Evolutionary conservation across 2,113 vertebrate genomes (phyloP).

Genomic region (Rhinogobius similis): DNA sequence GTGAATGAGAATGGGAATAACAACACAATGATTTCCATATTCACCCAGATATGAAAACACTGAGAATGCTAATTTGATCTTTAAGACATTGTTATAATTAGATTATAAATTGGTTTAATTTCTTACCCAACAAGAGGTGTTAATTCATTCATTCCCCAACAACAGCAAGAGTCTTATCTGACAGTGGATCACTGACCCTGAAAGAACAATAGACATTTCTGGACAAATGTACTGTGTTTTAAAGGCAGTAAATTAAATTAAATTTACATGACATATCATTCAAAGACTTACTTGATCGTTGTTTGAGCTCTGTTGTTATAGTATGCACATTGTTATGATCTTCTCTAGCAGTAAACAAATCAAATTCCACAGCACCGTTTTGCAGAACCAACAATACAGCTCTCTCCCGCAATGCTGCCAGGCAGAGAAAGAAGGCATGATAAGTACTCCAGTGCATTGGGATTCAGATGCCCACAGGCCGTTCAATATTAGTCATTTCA

Average conservation of each 20-base stretch:
- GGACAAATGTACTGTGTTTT: constrained; percentile 20
- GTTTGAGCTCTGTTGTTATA: constrained; percentile 11
- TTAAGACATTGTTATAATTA: constrained; percentile 66
- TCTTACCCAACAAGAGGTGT: constrained; percentile 68
- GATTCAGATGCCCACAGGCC: constrained; percentile 53
- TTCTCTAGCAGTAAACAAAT: constrained; percentile 53
- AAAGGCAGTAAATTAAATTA: constrained; percentile 50
- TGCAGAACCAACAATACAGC: constrained; percentile 53
- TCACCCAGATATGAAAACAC: constrained; percentile 61
- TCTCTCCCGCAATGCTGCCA: constrained; percentile 61
- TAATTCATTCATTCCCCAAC: constrained; percentile 58
- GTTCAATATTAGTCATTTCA: constrained; percentile 66
- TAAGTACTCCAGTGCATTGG: constrained; percentile 73
- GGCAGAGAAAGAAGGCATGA: constrained; percentile 62
- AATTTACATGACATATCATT: constrained; percentile 49
- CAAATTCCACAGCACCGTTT: constrained; percentile 55
- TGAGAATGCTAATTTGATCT: constrained; percentile 64
- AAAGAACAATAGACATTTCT: constrained; percentile 19
- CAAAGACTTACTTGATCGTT: constrained; percentile 14
- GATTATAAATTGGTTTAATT: constrained; percentile 71
- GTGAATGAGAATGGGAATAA: constrained; percentile 57
- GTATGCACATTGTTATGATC: constrained; percentile 46
- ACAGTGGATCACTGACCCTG: constrained; percentile 20
- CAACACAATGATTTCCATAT: constrained; percentile 60
- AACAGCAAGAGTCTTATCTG: constrained; percentile 14